Conservation (phyloP, 2,888 invertebrate species). For the Lymantria dispar region DNA sequence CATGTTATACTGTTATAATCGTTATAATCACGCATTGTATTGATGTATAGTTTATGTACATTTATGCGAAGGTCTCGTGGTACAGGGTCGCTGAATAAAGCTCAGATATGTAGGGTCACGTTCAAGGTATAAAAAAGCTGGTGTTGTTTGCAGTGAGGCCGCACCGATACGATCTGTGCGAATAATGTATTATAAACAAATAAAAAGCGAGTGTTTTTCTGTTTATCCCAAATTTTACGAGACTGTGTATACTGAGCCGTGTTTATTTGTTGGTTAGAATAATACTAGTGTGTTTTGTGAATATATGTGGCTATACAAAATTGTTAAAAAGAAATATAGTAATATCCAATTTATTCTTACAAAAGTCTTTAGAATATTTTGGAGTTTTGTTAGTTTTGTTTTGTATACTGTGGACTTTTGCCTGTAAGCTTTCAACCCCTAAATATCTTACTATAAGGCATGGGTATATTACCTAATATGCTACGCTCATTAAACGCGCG, state of each 20-base stretch:
- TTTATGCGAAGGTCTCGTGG: conserved; percentile 1
- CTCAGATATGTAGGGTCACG: conserved; percentile 52
- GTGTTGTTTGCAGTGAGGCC: conserved; percentile 40
- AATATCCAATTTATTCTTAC: too few species aligned
- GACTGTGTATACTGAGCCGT: conserved; percentile 12
- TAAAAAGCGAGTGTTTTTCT: conserved; percentile 45
- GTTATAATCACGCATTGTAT: neutral
- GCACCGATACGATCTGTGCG: conserved; percentile 39
- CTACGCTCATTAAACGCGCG: too few species aligned
- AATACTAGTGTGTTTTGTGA: neutral
- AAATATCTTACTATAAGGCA: too few species aligned
- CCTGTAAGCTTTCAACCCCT: too few species aligned
- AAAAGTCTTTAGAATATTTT: too few species aligned
- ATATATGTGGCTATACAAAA: neutral
- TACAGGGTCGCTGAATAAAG: conserved; percentile 31
- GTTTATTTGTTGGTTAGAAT: conserved; percentile 19
- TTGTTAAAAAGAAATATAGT: neutral
- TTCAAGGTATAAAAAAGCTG: conserved; percentile 47
- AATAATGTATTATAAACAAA: conserved; percentile 54
- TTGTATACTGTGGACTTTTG: too few species aligned
- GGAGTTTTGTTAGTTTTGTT: too few species aligned
- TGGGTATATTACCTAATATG: too few species aligned
- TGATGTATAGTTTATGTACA: neutral
- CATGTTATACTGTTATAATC: neutral
- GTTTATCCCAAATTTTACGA: conserved; percentile 40